These are phyloP conservation scores for Xylota segnis DNA, from an alignment of 2,888 invertebrate species.

Conservation along the genomic window DNA sequence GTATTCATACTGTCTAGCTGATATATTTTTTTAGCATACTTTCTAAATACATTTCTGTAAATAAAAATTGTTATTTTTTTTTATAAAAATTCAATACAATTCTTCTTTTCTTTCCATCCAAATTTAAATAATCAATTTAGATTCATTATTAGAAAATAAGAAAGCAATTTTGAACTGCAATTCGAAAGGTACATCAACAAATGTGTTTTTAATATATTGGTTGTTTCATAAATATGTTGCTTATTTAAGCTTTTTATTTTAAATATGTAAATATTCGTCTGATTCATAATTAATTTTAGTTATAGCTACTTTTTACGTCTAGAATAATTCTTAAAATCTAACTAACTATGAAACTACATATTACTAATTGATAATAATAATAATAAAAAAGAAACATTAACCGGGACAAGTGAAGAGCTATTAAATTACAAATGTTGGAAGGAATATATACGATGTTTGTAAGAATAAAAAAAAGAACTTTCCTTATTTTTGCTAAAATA, in stretches of 20 bases:
- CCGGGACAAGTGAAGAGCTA: slow-evolving; percentile 38
- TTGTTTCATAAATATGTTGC: slow-evolving; percentile 71
- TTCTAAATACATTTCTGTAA: slow-evolving; percentile 60
- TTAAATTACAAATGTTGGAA: slow-evolving; percentile 72
- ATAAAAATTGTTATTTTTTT: slow-evolving; percentile 46
- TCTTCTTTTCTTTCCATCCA: slow-evolving; percentile 54
- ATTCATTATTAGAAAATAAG: slow-evolving; percentile 64
- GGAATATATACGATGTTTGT: slow-evolving; percentile 38
- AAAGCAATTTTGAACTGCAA: slow-evolving; percentile 84
- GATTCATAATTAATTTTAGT: slow-evolving; percentile 62
- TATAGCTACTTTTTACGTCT: slow-evolving; percentile 61
- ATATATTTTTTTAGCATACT: slow-evolving; percentile 56
- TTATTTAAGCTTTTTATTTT: slow-evolving; percentile 67
- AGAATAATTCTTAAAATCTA: slow-evolving; percentile 70
- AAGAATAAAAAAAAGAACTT: slow-evolving; percentile 8
- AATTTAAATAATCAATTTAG: slow-evolving; percentile 66
- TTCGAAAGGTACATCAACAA: slow-evolving; percentile 83
- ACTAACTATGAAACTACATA: slow-evolving; percentile 65
- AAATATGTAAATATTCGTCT: slow-evolving; percentile 74
- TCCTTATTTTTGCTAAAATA: slow-evolving; percentile 39
- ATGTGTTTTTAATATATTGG: slow-evolving; percentile 63
- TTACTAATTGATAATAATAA: slow-evolving; percentile 43
- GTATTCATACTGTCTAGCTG: slow-evolving; percentile 64
- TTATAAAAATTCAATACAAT: slow-evolving; percentile 61
- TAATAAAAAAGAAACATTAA: slow-evolving; percentile 28